These are phyloP conservation scores for Eidolon helvum DNA, from an alignment of 2,113 vertebrate genomes.

Conservation along the genomic window DNA sequence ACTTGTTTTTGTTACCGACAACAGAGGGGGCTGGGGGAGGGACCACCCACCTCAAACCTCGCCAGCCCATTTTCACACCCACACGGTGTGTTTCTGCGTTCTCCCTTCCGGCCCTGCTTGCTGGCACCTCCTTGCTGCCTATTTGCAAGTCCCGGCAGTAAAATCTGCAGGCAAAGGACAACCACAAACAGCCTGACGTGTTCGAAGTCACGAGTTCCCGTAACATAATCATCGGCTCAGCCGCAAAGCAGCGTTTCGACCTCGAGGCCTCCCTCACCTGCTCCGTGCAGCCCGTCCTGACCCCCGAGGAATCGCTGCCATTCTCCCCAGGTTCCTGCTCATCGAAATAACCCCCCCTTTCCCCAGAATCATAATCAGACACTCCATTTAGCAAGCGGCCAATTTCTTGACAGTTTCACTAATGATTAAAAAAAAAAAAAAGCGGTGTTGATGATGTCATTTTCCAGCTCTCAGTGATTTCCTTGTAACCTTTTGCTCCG, in stretches of 20 bases:
- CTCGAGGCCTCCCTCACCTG: background rate
- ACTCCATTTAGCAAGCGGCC: background rate
- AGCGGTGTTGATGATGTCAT: background rate
- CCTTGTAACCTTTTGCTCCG: background rate
- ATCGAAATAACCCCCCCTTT: background rate
- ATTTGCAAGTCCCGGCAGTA: background rate
- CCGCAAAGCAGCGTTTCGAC: background rate
- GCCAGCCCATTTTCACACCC: background rate
- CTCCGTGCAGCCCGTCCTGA: fast-evolving
- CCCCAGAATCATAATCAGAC: background rate
- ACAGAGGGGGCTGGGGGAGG: fast-evolving
- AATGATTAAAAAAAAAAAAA: background rate
- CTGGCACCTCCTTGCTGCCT: fast-evolving
- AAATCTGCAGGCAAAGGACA: background rate
- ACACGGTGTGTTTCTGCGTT: background rate
- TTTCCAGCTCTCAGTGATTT: background rate
- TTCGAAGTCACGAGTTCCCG: background rate
- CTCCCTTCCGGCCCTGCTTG: background rate
- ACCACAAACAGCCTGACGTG: background rate
- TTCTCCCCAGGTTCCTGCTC: background rate
- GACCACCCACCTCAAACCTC: fast-evolving
- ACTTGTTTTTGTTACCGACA: background rate
- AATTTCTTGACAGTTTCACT: background rate
- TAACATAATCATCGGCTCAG: no score
- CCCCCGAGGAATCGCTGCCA: fast-evolving